phyloP scores from a whole-genome alignment of 2,113 vertebrate genomes.

The Crotalus helleri region DNA sequence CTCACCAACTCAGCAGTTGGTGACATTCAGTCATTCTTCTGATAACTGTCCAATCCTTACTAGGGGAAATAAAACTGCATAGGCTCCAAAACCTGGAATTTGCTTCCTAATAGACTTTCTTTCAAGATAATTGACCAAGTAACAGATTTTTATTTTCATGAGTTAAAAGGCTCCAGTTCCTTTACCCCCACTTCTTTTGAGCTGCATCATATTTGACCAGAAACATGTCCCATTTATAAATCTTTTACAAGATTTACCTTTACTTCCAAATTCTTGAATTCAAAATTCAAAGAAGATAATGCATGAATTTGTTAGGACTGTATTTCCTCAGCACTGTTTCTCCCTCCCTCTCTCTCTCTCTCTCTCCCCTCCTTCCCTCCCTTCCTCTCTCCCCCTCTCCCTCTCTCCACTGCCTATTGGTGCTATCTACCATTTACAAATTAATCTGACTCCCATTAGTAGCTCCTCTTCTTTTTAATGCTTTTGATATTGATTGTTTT shows the following conservation, averaged over 20 bases:
- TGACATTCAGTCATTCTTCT: constrained; percentile 57
- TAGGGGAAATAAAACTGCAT: neutral
- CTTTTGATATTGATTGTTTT: neutral
- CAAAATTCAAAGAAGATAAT: constrained; percentile 22
- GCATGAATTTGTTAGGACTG: constrained; percentile 34
- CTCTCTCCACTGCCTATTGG: neutral
- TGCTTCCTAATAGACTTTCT: constrained; percentile 32
- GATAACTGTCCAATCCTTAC: constrained; percentile 33
- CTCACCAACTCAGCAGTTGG: constrained; percentile 49
- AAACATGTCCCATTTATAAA: constrained; percentile 46
- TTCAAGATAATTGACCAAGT: constrained; percentile 31
- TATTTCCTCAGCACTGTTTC: neutral
- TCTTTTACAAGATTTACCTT: constrained; percentile 51
- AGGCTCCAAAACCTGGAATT: neutral
- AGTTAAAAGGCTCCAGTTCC: constrained; percentile 38
- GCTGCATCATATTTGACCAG: constrained; percentile 50
- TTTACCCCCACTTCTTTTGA: constrained; percentile 41
- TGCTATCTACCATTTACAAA: neutral
- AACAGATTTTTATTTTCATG: constrained; percentile 43
- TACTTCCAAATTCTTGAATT: constrained; percentile 48
- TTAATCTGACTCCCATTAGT: constrained; percentile 4
- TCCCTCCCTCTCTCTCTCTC: too few species aligned
- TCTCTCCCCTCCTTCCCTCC: too few species aligned
- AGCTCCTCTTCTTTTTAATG: neutral
- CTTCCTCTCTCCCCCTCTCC: too few species aligned